Evolutionary conservation across 2,113 vertebrate genomes (phyloP).

Genomic region (Trichomycterus rosablanca): DNA sequence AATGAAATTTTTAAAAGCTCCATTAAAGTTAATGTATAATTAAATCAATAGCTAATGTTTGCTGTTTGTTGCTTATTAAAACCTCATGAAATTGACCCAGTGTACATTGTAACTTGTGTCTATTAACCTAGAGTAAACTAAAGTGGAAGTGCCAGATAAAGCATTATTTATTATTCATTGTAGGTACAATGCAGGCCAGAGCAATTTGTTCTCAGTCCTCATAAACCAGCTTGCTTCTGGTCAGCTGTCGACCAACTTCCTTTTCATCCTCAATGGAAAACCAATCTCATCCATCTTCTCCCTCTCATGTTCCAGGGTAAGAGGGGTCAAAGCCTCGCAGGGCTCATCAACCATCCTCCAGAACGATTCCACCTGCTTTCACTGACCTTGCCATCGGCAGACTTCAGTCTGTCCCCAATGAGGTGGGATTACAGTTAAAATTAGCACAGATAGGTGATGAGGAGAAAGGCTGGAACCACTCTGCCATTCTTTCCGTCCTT

Average conservation of each 20-base stretch:
- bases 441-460: slow-evolving; percentile 22
- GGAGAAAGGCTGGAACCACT: slow-evolving; percentile 7
- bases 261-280: slow-evolving; percentile 16
- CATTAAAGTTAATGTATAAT: slow-evolving; percentile 20
- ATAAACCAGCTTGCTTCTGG: slow-evolving; percentile 12
- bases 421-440: slow-evolving; percentile 22
- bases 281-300: slow-evolving; percentile 21
- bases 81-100: slow-evolving; percentile 1
- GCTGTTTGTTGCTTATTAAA: slow-evolving; percentile 6
- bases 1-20: neutral
- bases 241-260: neutral
- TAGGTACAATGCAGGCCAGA: neutral
- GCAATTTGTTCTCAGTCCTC: neutral
- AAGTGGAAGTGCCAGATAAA: neutral
- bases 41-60: slow-evolving; percentile 6
- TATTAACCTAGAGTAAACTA: neutral
- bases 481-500: slow-evolving; percentile 29
- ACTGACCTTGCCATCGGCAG: slow-evolving; percentile 38
- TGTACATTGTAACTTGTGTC: neutral
- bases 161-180: neutral
- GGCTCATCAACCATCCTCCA: neutral
- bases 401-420: slow-evolving; percentile 5
- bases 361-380: slow-evolving; percentile 19
- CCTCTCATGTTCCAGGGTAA: slow-evolving; percentile 4
- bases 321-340: slow-evolving; percentile 6